These are phyloP conservation scores for Galeopsomyia nigrocyanea DNA, from an alignment of 2,888 invertebrate species.

Conservation along the genomic window DNA sequence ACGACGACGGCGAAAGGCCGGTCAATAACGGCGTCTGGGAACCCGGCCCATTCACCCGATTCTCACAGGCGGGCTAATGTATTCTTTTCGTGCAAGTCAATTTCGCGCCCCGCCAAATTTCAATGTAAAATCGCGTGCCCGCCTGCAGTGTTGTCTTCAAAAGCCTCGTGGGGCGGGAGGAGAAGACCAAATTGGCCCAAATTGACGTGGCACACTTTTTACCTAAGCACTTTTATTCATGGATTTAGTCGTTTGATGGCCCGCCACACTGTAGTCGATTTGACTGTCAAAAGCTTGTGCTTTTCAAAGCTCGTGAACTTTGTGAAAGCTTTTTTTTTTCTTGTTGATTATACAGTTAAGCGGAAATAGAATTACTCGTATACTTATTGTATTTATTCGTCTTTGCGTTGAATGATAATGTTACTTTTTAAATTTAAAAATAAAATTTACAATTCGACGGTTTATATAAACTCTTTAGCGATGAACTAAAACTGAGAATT, in stretches of 20 bases:
- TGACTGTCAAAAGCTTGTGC: too few relatives aligned
- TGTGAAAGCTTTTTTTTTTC: too few relatives aligned
- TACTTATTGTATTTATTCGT: too few relatives aligned
- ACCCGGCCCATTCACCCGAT: conserved; percentile 10
- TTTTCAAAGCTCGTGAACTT: too few relatives aligned
- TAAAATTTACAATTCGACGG: too few relatives aligned
- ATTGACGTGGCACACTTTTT: conserved; percentile 12
- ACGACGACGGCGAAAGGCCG: not conserved
- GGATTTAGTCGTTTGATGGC: conserved; percentile 5
- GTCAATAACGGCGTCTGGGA: conserved; percentile 36
- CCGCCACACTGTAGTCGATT: not conserved
- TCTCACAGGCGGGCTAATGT: not conserved
- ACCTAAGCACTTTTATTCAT: conserved; percentile 5
- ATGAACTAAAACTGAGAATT: too few relatives aligned
- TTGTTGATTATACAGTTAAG: too few relatives aligned
- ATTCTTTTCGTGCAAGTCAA: conserved; percentile 24
- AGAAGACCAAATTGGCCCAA: conserved; percentile 14
- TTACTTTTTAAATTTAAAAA: too few relatives aligned
- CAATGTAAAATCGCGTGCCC: conserved; percentile 3
- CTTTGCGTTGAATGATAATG: too few relatives aligned
- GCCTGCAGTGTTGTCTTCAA: not conserved
- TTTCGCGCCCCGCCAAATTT: conserved; percentile 17
- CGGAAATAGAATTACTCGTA: too few relatives aligned
- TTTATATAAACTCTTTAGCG: too few relatives aligned
- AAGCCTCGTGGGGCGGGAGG: too few relatives aligned